These are phyloP conservation scores for Chondrosia reniformis DNA, from an alignment of 37 sponge, comb jelly and placozoan genomes.

Conservation along the genomic window DNA sequence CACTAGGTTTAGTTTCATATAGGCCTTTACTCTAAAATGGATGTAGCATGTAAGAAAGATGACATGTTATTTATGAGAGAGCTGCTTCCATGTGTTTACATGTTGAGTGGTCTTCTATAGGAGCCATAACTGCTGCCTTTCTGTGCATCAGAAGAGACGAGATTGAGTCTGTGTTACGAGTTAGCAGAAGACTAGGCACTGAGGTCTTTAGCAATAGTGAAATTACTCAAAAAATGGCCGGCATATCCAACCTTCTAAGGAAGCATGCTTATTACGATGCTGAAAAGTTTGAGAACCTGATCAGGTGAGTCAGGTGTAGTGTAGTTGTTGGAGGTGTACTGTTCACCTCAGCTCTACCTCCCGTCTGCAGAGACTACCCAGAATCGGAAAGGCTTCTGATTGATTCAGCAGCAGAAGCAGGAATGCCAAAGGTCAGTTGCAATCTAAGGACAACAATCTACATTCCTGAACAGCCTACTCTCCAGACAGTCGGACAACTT, in stretches of 20 bases:
- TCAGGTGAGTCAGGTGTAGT: conserved; percentile 34
- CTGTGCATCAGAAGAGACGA: conserved; percentile 29
- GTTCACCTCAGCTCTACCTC: neutral
- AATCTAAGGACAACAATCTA: too few species aligned
- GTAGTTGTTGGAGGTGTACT: neutral
- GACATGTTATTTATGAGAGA: too few species aligned
- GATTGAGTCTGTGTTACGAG: conserved; percentile 7
- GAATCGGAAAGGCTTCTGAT: conserved; percentile 26
- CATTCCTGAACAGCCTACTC: too few species aligned
- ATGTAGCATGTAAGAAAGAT: too few species aligned
- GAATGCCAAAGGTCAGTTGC: conserved; percentile 38
- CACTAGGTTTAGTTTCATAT: too few species aligned
- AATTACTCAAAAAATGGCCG: conserved; percentile 55
- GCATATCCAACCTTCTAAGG: conserved; percentile 58
- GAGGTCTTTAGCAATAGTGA: conserved; percentile 52
- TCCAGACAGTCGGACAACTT: too few species aligned
- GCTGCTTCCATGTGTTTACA: too few species aligned
- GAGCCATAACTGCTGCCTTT: conserved; percentile 20
- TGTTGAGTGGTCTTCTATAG: neutral
- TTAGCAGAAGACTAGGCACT: conserved; percentile 37
- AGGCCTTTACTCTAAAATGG: too few species aligned
- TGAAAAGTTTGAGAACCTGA: conserved; percentile 31
- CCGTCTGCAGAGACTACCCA: neutral
- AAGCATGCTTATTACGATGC: conserved; percentile 76
- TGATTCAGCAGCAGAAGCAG: conserved; percentile 31